Base-by-base conservation (phyloP, 2,888 invertebrate genomes). In the Ctena decussata region DNA sequence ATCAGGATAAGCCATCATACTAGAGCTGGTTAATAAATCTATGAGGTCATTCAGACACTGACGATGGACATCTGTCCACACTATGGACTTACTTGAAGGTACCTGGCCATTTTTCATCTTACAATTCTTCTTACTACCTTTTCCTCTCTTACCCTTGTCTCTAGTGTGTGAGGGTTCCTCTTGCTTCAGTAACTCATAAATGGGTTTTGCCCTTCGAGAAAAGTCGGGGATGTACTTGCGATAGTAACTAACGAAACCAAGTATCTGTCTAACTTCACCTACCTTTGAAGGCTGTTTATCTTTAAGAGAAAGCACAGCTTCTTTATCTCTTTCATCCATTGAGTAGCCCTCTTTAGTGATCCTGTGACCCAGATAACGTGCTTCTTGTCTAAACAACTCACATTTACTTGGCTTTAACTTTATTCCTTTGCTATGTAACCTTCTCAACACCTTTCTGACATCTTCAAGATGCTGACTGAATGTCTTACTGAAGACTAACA, bases 401-500 rank as follows among this genome's bases (percentile, higher is more conserved):
- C 90, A 91, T 69, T 88, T 90, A 0, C 21, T 12, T 6, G 85
- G 83, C 70, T 86, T 84, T 11, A 86, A 60, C 35, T 90, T 89
- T 2, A 89, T 75, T 27, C 87, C 85, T 12, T 87, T 87, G 27
- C 53, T 53, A 41, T 71, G 53, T 0, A 89, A 69, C 24, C 90
- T 46, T 53, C 72, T 8, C 11, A 91, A 53, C 8, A 91, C 90
- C 18, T n/a, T 21, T 11, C 73, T 44, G 1, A 90, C 27, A 72
- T 90, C 73, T n/a, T 76, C n/a, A 0, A 89, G 11, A 77, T 92
- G 89, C 1, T 90, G 80, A 0, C 84, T 75, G 77, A 90, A 89
- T 18, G 30, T 75, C 32, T 71, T 44, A 72, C 87, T 85, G 32
- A 76, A 87, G 15, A 90, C 87, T 15, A 90, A 32, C 3, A 90